Conservation (phyloP, 2,888 invertebrate genomes). For the Acronicta psi region DNA sequence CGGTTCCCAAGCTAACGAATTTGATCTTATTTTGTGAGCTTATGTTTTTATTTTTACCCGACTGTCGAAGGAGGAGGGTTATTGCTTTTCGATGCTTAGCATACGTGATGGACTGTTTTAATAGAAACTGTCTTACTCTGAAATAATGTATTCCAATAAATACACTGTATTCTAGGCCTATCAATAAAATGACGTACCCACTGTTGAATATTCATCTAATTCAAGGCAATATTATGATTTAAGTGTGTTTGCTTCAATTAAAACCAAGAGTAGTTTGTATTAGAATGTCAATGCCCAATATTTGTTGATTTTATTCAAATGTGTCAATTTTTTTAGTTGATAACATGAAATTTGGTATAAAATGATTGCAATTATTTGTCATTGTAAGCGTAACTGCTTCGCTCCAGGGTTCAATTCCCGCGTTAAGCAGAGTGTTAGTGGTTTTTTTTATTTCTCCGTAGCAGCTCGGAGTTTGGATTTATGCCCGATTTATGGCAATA, state of each 20-base stretch:
- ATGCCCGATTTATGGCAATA: no score
- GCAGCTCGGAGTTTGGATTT: no score
- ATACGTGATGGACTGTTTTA: constrained; percentile 32
- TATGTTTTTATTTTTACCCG: constrained; percentile 42
- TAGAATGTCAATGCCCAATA: not conserved
- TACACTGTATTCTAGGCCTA: constrained; percentile 2
- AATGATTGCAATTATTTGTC: no score
- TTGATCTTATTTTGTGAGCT: constrained; percentile 57
- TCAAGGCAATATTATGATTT: constrained; percentile 29
- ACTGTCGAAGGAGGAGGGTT: no score
- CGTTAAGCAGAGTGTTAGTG: no score
- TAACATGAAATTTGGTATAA: no score
- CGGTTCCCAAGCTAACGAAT: constrained; percentile 66
- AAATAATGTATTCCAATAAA: not conserved
- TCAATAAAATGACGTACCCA: constrained; percentile 14
- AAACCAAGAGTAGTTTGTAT: constrained; percentile 4
- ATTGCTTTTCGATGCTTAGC: constrained; percentile 34
- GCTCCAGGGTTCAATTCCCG: no score
- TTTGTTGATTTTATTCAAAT: no score
- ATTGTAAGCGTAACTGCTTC: no score
- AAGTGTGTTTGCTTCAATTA: constrained; percentile 8
- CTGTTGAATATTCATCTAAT: constrained; percentile 19
- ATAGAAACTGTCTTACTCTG: not conserved
- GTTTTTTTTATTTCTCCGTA: no score
- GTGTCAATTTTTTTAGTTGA: no score